Evolutionary conservation across 2,113 vertebrate species (phyloP), one percentile per base, ranked within the genome.

Genomic region (Ammodytes dubius): DNA sequence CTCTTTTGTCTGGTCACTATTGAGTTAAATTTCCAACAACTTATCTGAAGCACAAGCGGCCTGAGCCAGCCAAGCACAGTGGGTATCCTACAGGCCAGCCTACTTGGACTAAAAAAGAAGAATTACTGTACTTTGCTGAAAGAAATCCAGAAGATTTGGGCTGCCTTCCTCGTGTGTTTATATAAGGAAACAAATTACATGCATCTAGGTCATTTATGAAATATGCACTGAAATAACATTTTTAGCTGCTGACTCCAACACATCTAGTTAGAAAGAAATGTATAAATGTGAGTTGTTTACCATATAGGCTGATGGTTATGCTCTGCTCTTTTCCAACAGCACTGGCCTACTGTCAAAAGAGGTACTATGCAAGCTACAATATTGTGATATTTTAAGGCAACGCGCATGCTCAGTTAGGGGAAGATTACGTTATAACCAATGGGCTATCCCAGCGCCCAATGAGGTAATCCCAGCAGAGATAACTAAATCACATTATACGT

Each of bases 361-460:
- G 79, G 81, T 87, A 27, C 27, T 27, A 82, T 79, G 72, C 81
- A 90, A 80, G 61, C 82, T 58, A 77, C 80, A 91, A 87, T 88
- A 91, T 82, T 86, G 85, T 80, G 73, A 88, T 87, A 87, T 87
- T 91, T 83, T 84, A 87, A 89, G 77, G 82, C 85, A 83, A 58
- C 81, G 92, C 93, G 94, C 94, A 93, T 94, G 93, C 90, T 84
- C 94, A 87, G 83, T 92, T 6, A 4, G 68, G 17, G 39, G 82
- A 77, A 89, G 87, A 87, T 89, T 82, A 91, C 89, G 79, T 83
- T 88, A 83, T 82, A 90, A 90, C 87, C 88, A 91, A 90, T 90
- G 83, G 79, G 77, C 79, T 87, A 87, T 82, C 85, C 89, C 89
- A 88, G 77, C 86, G 85, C 78, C 79, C 86, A 84, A 70, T 92